Evolutionary conservation across 2,797 vertebrate genomes (phyloP).

Genomic region (Trichosurus vulpecula): DNA sequence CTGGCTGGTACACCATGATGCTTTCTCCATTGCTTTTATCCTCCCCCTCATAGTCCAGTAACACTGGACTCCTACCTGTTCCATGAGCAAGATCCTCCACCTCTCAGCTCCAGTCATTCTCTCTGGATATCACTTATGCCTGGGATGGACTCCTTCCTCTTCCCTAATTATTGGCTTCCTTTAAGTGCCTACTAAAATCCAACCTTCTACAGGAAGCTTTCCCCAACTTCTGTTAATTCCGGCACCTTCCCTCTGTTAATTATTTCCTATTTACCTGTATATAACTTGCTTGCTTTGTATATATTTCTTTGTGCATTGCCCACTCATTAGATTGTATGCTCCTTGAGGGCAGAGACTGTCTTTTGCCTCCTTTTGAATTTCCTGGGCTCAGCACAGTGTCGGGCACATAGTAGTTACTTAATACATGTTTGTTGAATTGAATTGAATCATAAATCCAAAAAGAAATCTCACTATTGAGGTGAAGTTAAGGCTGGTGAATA

Average conservation of each 20-base stretch:
- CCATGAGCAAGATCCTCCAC: neutral
- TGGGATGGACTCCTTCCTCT: neutral
- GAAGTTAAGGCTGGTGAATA: neutral
- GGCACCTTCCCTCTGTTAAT: neutral
- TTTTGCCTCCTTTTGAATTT: neutral
- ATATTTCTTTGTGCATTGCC: neutral
- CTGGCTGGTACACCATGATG: neutral
- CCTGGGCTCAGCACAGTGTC: neutral
- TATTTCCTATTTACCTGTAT: neutral
- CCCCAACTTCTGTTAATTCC: neutral
- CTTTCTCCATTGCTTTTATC: neutral
- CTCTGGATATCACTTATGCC: neutral
- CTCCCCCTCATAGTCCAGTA: neutral
- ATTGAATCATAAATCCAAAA: neutral
- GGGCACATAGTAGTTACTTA: neutral
- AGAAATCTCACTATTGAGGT: neutral
- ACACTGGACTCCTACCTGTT: neutral
- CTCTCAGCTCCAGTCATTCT: neutral
- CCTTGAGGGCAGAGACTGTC: neutral
- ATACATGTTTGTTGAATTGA: neutral
- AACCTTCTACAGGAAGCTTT: neutral
- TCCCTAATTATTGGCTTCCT: neutral
- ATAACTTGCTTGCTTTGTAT: neutral
- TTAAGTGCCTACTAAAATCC: neutral
- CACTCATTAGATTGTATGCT: neutral